Evolutionary conservation across 1,140 invertebrate genomes (phyloP).

Genomic region (Phortica variegata): DNA sequence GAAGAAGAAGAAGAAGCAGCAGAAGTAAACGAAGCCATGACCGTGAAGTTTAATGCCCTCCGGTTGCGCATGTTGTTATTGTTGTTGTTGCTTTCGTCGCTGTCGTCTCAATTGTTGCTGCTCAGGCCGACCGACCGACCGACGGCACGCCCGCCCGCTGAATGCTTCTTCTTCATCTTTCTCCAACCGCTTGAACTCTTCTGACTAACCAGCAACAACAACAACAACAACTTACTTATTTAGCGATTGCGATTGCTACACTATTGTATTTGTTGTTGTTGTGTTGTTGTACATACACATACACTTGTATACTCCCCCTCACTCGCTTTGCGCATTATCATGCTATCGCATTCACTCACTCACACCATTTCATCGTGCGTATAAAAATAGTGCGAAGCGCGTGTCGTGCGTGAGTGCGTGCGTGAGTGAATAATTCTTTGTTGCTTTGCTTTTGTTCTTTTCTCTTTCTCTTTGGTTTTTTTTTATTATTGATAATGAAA

Average conservation of each 20-base stretch:
- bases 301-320: background rate
- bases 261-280: too few relatives aligned
- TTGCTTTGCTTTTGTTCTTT: conserved; percentile 8
- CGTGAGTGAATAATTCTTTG: too few relatives aligned
- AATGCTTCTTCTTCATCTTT: background rate
- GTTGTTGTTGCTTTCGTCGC: conserved; percentile 6
- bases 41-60: conserved; percentile 56
- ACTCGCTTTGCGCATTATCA: background rate
- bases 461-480: conserved; percentile 11
- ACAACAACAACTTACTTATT: too few relatives aligned
- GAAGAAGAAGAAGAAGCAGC: background rate
- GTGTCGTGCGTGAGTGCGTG: too few relatives aligned
- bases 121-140: background rate
- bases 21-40: conserved; percentile 50
- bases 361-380: too few relatives aligned
- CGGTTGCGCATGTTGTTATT: conserved; percentile 16
- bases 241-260: too few relatives aligned
- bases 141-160: too few relatives aligned
- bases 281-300: conserved; percentile 1
- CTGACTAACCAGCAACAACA: too few relatives aligned
- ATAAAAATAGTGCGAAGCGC: too few relatives aligned
- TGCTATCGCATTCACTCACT: background rate
- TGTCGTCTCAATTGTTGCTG: conserved; percentile 4
- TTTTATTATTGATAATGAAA: too few relatives aligned
- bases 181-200: too few relatives aligned